Percentiles rank a stretch among this genome's conserved stretches.
These are phyloP conservation scores for Poecilia picta DNA, from an alignment of 2,797 vertebrate species.

Conservation along the genomic window DNA sequence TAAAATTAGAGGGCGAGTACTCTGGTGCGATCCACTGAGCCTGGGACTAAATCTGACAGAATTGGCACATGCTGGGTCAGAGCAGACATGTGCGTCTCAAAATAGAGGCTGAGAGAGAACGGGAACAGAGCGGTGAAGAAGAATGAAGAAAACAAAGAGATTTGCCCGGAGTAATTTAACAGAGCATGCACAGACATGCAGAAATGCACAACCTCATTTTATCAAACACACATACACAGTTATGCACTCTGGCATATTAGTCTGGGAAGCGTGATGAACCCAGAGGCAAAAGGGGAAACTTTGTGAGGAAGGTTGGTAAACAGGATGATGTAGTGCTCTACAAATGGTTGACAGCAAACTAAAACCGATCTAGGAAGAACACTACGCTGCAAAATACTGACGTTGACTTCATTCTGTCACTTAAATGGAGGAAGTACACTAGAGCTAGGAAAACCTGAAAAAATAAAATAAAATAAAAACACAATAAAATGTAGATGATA, in stretches of 20 bases:
- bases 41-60: constrained; percentile 60
- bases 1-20: constrained; percentile 43
- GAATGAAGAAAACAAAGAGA: constrained; percentile 29
- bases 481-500: background rate
- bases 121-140: constrained; percentile 28
- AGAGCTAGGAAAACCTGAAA: background rate
- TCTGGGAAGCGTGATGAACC: constrained; percentile 4
- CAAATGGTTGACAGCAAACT: background rate
- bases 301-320: constrained; percentile 22
- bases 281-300: constrained; percentile 20
- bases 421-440: background rate
- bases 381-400: constrained; percentile 2
- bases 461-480: background rate
- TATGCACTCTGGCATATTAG: background rate
- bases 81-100: constrained; percentile 66
- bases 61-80: constrained; percentile 62
- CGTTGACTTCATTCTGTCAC: background rate
- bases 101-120: constrained; percentile 59
- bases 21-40: constrained; percentile 28
- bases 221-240: background rate
- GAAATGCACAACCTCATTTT: constrained; percentile 21
- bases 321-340: constrained; percentile 20
- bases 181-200: constrained; percentile 52
- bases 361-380: constrained; percentile 2
- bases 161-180: constrained; percentile 44